A percentile compares a stretch with the other conserved stretches of the same genome.
Evolutionary conservation across 2,113 vertebrate species (phyloP).

Genomic region (Festucalex cinctus): DNA sequence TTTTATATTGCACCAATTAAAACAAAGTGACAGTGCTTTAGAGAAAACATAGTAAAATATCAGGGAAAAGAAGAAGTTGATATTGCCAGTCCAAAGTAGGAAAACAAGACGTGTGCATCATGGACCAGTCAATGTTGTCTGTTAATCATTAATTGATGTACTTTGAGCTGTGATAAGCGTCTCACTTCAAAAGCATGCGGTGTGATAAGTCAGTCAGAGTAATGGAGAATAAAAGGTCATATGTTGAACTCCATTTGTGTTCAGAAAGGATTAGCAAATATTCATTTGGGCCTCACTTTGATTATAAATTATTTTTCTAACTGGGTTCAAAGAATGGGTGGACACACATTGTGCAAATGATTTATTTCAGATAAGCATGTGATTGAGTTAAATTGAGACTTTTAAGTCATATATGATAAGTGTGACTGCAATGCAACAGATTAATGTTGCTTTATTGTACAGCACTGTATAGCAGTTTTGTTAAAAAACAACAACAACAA

Average conservation of each 20-base stretch:
- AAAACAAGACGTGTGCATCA: too few relatives aligned
- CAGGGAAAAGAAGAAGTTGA: too few relatives aligned
- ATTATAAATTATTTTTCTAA: not conserved
- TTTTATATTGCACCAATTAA: too few relatives aligned
- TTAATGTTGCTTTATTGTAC: not conserved
- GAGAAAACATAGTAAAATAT: too few relatives aligned
- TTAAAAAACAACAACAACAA: slow-evolving; percentile 34
- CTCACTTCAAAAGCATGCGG: slow-evolving; percentile 28
- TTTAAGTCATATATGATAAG: not conserved
- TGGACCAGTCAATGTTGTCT: not conserved
- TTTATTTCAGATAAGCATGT: not conserved
- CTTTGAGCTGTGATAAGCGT: slow-evolving; percentile 41
- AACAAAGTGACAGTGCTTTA: too few relatives aligned
- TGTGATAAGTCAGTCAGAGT: slow-evolving; percentile 13
- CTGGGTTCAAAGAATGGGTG: not conserved
- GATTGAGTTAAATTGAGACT: not conserved
- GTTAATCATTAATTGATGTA: slow-evolving; percentile 48
- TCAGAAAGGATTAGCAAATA: not conserved
- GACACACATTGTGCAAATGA: not conserved
- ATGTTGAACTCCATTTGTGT: not conserved
- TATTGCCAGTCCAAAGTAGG: not conserved
- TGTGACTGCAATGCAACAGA: not conserved
- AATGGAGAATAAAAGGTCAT: not conserved
- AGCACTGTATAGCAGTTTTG: slow-evolving; percentile 2
- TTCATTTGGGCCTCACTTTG: not conserved